Evolutionary conservation across 2,797 vertebrate species (phyloP).

Genomic region (Molossus alvarezi): DNA sequence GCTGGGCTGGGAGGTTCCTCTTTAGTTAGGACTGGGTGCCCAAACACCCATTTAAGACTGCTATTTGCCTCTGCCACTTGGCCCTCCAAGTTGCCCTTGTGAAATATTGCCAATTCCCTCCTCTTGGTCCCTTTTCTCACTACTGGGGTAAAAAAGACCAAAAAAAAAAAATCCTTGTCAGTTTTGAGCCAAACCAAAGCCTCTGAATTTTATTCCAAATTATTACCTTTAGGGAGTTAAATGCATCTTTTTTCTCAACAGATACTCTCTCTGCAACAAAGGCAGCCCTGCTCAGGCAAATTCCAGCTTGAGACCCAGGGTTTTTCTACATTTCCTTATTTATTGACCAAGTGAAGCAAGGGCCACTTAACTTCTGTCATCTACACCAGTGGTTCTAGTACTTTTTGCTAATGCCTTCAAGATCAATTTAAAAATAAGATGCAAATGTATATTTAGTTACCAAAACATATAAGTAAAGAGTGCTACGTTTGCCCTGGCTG

Average conservation of each 20-base stretch:
- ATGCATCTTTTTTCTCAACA: neutral
- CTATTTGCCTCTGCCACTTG: neutral
- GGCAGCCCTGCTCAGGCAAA: neutral
- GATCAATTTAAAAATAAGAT: slow-evolving; percentile 26
- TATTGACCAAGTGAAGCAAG: neutral
- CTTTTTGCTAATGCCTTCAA: slow-evolving; percentile 3
- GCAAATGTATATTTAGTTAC: slow-evolving; percentile 2
- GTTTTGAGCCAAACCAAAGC: slow-evolving; percentile 56
- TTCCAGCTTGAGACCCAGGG: neutral
- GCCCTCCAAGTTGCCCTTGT: neutral
- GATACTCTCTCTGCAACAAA: neutral
- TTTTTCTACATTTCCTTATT: slow-evolving; percentile 3
- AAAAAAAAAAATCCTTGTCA: neutral
- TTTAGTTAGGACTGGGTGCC: neutral
- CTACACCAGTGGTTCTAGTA: neutral
- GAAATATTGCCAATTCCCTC: neutral
- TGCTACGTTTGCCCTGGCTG: neutral
- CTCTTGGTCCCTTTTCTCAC: neutral
- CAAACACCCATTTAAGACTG: neutral
- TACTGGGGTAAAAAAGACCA: neutral
- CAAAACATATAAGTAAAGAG: neutral
- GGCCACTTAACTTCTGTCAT: neutral
- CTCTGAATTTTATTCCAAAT: slow-evolving; percentile 35
- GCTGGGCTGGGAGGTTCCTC: neutral
- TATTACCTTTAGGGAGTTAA: slow-evolving; percentile 3